Percentiles rank a stretch among this genome's conserved stretches.
phyloP scores from a whole-genome alignment of 2,888 invertebrate genomes.

The Pyrocoelia pectoralis region DNA sequence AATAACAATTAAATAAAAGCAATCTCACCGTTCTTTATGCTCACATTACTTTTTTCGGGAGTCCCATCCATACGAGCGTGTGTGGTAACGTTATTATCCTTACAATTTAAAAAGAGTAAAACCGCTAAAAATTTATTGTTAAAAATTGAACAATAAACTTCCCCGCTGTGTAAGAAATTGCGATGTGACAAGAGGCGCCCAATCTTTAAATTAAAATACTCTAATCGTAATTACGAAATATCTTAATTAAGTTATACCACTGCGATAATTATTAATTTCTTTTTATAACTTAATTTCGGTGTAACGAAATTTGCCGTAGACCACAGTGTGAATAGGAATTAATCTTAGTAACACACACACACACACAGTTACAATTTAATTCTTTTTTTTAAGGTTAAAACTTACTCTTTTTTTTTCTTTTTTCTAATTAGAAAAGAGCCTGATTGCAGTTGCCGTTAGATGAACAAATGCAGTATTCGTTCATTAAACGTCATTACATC shows the following conservation, averaged over 20 bases:
- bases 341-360: neutral
- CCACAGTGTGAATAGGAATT: slow-evolving; percentile 8
- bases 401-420: neutral
- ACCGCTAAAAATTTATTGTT: slow-evolving; percentile 12
- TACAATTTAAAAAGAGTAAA: neutral
- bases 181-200: slow-evolving; percentile 21
- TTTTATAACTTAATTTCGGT: slow-evolving; percentile 19
- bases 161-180: slow-evolving; percentile 27
- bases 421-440: slow-evolving; percentile 3
- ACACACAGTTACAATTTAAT: no score
- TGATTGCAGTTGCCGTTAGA: slow-evolving; percentile 5
- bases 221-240: slow-evolving; percentile 23
- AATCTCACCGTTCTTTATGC: no score
- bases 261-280: slow-evolving; percentile 23
- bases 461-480: slow-evolving; percentile 16
- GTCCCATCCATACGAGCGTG: neutral
- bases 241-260: slow-evolving; percentile 25
- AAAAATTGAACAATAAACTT: slow-evolving; percentile 20
- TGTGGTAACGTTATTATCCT: slow-evolving; percentile 3
- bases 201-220: slow-evolving; percentile 25
- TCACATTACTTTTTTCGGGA: no score
- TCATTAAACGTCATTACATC: slow-evolving; percentile 33
- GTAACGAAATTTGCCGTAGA: slow-evolving; percentile 12
- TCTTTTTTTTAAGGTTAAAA: neutral
- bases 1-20: no score